Evolutionary conservation across 2,113 vertebrate species (phyloP).

Genomic region (Bubalus kerabau): DNA sequence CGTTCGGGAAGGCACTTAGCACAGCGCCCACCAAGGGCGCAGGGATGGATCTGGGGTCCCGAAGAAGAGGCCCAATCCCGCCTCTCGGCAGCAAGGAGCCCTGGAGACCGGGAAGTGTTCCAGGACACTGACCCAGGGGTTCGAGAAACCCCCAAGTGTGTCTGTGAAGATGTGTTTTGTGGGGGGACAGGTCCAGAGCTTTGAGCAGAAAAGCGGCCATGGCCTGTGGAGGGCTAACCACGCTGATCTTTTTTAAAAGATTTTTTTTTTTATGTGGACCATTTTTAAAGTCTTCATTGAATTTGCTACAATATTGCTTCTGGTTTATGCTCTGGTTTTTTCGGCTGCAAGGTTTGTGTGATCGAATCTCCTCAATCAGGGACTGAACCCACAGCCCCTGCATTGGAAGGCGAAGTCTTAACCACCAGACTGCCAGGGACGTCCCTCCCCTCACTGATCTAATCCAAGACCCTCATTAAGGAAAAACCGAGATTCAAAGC

Average conservation of each 20-base stretch:
- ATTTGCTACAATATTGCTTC: background rate
- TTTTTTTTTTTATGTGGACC: too few species aligned
- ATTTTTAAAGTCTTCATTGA: background rate
- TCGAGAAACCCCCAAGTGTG: background rate
- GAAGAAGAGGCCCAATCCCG: background rate
- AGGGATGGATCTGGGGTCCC: background rate
- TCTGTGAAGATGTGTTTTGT: background rate
- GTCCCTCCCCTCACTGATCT: background rate
- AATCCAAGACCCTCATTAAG: background rate
- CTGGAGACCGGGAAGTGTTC: background rate
- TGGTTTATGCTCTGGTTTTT: background rate
- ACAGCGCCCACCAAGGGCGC: background rate
- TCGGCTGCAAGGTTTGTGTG: background rate
- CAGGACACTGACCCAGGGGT: background rate
- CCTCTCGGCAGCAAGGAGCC: background rate
- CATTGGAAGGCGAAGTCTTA: accelerated
- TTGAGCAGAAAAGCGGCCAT: background rate
- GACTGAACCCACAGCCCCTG: background rate
- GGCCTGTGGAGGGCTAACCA: background rate
- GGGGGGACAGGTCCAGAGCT: background rate
- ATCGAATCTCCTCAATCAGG: background rate
- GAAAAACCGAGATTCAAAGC: background rate
- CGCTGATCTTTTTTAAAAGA: background rate
- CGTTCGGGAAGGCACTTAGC: background rate
- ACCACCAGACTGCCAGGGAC: background rate